Evolutionary conservation across 2,113 vertebrate species (phyloP).

Genomic region (Eclectus roratus): DNA sequence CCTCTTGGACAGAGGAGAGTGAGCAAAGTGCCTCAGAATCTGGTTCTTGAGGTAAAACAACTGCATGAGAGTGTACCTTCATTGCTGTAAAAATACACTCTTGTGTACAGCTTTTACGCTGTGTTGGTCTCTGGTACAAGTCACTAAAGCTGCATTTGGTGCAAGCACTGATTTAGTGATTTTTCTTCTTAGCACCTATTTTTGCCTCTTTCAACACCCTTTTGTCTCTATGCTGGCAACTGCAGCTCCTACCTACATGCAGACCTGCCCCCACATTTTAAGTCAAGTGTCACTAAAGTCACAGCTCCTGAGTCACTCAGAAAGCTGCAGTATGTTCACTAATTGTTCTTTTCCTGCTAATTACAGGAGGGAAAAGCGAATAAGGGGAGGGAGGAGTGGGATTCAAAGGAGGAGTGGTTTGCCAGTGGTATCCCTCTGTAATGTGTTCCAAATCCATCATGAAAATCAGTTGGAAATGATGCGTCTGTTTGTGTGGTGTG

Average conservation of each 20-base stretch:
- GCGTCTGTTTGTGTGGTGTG: accelerated
- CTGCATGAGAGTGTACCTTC: not conserved
- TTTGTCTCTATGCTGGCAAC: not conserved
- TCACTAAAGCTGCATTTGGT: not conserved
- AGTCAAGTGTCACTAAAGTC: not conserved
- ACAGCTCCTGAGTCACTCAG: not conserved
- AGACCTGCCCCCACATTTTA: not conserved
- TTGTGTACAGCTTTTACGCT: not conserved
- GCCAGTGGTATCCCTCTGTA: not conserved
- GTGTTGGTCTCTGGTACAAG: not conserved
- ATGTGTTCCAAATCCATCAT: not conserved
- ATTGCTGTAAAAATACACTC: not conserved
- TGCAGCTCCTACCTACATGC: not conserved
- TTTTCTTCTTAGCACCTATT: not conserved
- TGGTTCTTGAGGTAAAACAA: not conserved
- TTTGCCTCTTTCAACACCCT: not conserved
- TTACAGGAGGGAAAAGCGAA: not conserved
- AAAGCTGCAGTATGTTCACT: not conserved
- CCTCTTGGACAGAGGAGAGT: not conserved
- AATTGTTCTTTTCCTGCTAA: not conserved
- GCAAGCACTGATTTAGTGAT: accelerated
- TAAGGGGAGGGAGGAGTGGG: not conserved
- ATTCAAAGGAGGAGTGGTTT: not conserved
- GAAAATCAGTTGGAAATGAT: not conserved
- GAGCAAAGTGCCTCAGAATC: not conserved